phyloP scores from a whole-genome alignment of 2,797 vertebrate genomes.

The Channa striata region DNA sequence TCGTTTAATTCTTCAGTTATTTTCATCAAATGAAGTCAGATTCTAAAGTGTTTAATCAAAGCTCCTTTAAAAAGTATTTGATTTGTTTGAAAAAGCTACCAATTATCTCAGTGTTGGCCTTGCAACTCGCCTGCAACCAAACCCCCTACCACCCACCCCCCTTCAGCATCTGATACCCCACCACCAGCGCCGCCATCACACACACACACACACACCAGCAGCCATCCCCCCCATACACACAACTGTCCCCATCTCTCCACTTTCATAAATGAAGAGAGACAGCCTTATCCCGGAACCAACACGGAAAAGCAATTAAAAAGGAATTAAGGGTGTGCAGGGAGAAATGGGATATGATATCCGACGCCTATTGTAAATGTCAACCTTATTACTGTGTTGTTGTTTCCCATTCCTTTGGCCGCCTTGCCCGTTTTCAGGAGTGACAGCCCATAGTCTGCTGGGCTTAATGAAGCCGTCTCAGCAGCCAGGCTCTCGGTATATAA shows the following conservation, averaged over 20 bases:
- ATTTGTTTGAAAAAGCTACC: constrained; percentile 64
- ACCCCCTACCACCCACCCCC: constrained; percentile 4
- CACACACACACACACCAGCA: constrained; percentile 26
- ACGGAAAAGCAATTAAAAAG: constrained; percentile 84
- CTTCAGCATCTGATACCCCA: constrained; percentile 24
- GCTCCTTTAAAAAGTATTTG: constrained; percentile 57
- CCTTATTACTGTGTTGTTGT: constrained; percentile 84
- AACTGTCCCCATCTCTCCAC: constrained; percentile 68
- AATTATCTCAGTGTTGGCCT: constrained; percentile 61
- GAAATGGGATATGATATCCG: constrained; percentile 83
- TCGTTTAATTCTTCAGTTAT: constrained; percentile 58
- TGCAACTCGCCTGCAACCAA: constrained; percentile 35
- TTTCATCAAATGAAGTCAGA: constrained; percentile 59
- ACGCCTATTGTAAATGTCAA: constrained; percentile 84
- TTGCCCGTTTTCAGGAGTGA: constrained; percentile 76
- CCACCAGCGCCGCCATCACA: constrained; percentile 7
- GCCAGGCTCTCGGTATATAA: constrained; percentile 67
- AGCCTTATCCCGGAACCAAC: constrained; percentile 80
- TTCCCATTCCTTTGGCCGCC: constrained; percentile 75
- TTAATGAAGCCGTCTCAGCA: constrained; percentile 81
- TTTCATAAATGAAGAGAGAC: constrained; percentile 82
- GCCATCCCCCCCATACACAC: constrained; percentile 35
- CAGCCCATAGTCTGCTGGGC: constrained; percentile 68
- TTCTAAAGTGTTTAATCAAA: constrained; percentile 66
- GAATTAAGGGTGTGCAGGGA: constrained; percentile 82